Evolutionary conservation across 2,888 invertebrate species (phyloP).

Genomic region (Eumacrocentrus americanus): DNA sequence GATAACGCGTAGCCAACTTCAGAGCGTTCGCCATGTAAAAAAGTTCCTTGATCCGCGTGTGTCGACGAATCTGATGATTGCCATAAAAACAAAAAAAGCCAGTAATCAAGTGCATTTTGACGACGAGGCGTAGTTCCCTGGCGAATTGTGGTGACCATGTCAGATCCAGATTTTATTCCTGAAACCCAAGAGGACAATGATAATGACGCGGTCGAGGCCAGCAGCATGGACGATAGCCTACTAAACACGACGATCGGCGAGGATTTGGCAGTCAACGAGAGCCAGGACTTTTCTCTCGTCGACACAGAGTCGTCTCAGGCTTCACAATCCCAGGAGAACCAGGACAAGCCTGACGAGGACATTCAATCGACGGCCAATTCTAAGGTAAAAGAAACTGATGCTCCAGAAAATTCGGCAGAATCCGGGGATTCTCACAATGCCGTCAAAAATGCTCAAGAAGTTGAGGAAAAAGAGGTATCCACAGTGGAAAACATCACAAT

Average conservation of each 20-base stretch:
- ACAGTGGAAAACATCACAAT: constrained; percentile 15
- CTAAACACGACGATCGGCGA: neutral
- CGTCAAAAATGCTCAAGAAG: constrained; percentile 4
- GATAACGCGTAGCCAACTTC: neutral
- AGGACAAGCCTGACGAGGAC: neutral
- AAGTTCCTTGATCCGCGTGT: neutral
- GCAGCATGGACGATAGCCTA: neutral
- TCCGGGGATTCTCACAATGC: no score
- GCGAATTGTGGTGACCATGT: no score
- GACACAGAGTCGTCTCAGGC: neutral
- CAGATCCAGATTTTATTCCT: neutral
- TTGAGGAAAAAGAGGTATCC: no score
- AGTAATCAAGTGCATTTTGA: neutral
- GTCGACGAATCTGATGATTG: neutral
- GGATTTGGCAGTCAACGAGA: neutral
- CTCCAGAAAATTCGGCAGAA: neutral
- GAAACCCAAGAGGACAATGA: neutral
- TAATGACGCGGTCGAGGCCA: neutral
- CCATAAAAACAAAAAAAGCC: neutral
- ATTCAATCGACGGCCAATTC: neutral
- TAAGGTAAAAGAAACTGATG: neutral
- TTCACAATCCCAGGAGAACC: neutral
- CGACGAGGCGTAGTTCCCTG: neutral
- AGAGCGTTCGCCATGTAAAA: neutral
- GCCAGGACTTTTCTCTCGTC: neutral